Evolutionary conservation across 2,797 vertebrate species (phyloP).

Genomic region (Argya squamiceps): DNA sequence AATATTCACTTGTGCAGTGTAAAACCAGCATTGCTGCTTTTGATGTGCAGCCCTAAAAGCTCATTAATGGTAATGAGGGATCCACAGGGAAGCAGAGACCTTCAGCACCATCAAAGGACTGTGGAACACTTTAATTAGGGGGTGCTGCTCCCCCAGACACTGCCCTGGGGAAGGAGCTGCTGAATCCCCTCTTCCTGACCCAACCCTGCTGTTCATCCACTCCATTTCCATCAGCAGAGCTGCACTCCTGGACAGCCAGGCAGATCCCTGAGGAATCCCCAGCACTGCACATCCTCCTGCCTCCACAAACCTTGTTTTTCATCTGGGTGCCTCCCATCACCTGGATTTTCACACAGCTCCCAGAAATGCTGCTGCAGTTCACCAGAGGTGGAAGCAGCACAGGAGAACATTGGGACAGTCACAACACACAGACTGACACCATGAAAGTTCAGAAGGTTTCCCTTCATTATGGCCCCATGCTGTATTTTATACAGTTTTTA

Average conservation of each 20-base stretch:
- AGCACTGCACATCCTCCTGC: rapidly evolving
- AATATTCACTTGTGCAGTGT: not conserved
- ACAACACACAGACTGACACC: too few species aligned
- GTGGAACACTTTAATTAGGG: rapidly evolving
- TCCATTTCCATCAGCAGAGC: not conserved
- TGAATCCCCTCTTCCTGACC: not conserved
- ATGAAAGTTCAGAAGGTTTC: too few species aligned
- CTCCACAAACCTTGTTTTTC: not conserved
- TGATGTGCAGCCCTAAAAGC: not conserved
- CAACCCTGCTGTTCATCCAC: rapidly evolving
- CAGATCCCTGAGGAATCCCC: not conserved
- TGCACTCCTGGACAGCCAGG: not conserved
- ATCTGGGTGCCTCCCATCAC: not conserved
- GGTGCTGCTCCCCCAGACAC: not conserved
- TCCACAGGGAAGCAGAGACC: not conserved
- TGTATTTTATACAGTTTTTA: too few species aligned
- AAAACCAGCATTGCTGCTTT: not conserved
- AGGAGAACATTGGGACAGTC: not conserved
- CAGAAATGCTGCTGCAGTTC: not conserved
- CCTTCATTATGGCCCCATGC: too few species aligned
- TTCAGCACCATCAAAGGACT: not conserved
- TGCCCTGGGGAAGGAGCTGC: not conserved
- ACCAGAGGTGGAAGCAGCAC: not conserved
- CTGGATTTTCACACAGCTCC: rapidly evolving
- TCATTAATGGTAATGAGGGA: not conserved